phyloP scores from a whole-genome alignment of 2,797 vertebrate species.

The Apogon talboti region DNA sequence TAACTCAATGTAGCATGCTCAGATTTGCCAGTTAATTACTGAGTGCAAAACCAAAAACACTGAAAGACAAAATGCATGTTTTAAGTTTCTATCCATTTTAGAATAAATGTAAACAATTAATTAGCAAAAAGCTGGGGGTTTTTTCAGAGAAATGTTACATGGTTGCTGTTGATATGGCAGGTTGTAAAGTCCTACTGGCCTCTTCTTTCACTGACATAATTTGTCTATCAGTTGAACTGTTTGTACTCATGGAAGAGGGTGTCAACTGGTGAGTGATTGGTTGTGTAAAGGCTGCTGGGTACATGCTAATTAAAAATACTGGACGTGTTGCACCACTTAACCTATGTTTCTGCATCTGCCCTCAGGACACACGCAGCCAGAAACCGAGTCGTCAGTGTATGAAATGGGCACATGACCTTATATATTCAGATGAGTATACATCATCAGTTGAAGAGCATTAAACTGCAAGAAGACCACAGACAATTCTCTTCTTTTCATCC shows the following conservation, averaged over 20 bases:
- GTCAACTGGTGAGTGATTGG: not conserved
- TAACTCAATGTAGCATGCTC: conserved; percentile 5
- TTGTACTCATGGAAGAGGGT: not conserved
- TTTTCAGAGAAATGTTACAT: too few species aligned
- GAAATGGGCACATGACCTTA: conserved; percentile 13
- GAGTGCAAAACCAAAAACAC: not conserved
- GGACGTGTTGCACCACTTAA: conserved; percentile 22
- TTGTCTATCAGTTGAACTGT: not conserved
- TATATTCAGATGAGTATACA: not conserved
- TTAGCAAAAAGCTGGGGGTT: too few species aligned
- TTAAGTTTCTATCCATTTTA: not conserved
- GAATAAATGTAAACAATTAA: too few species aligned
- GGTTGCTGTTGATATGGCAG: not conserved
- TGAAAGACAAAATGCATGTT: not conserved
- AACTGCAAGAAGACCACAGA: not conserved
- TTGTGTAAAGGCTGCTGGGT: conserved; percentile 42
- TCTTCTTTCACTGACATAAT: not conserved
- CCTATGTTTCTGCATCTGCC: conserved; percentile 20
- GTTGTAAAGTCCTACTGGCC: not conserved
- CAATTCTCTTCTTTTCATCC: conserved; percentile 12
- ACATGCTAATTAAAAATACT: conserved; percentile 37
- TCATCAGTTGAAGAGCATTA: not conserved
- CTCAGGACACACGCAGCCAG: conserved; percentile 15
- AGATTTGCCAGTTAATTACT: not conserved
- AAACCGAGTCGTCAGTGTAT: conserved; percentile 31